phyloP scores from a whole-genome alignment of 2,113 vertebrate genomes.

The Phaethornis superciliosus region DNA sequence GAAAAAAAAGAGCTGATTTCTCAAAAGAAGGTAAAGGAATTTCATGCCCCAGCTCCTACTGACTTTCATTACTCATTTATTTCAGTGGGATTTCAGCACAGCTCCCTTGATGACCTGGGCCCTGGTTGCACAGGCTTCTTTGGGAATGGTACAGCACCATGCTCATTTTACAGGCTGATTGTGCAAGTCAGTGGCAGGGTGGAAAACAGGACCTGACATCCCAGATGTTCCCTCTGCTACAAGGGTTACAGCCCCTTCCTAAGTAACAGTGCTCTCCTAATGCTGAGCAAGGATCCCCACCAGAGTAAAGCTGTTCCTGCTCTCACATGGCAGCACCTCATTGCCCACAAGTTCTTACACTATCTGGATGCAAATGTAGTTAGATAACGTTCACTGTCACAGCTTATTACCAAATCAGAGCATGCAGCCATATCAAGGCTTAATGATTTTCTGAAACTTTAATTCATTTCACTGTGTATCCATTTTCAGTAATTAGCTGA shows the following conservation, averaged over 20 bases:
- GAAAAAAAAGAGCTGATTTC: not conserved
- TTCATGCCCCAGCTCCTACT: not conserved
- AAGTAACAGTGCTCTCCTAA: not conserved
- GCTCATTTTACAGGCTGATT: not conserved
- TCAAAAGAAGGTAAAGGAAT: not conserved
- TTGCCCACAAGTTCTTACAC: not conserved
- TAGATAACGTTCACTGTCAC: not conserved
- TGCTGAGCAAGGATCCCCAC: not conserved
- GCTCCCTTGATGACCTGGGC: not conserved
- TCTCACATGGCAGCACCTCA: not conserved
- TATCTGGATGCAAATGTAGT: not conserved
- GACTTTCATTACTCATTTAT: not conserved
- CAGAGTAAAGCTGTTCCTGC: not conserved
- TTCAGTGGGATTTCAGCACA: not conserved
- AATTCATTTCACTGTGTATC: not conserved
- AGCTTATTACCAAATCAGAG: not conserved
- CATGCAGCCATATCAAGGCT: not conserved
- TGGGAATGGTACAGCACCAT: fast-evolving
- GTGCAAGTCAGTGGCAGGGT: not conserved
- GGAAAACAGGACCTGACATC: not conserved
- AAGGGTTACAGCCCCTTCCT: not conserved
- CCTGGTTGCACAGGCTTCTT: not conserved
- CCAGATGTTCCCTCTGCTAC: not conserved
- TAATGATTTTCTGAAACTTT: slow-evolving; percentile 28
- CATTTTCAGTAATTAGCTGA: slow-evolving; percentile 30